These are phyloP conservation scores for Tragelaphus buxtoni DNA, from an alignment of 2,113 vertebrate species.

Conservation along the genomic window DNA sequence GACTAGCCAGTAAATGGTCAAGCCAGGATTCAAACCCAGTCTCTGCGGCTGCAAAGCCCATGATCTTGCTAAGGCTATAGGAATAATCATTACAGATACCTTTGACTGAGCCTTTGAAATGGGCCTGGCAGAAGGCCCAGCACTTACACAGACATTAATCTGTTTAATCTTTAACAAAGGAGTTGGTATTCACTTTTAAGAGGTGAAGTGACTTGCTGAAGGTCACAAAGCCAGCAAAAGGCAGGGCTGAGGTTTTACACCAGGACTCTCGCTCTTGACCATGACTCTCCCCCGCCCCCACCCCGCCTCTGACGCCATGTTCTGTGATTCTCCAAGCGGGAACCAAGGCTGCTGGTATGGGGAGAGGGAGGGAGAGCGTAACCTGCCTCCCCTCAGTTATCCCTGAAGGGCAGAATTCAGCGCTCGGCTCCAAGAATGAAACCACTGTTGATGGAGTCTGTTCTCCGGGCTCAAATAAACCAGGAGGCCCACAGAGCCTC, in stretches of 20 bases:
- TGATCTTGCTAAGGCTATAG: neutral
- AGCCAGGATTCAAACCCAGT: neutral
- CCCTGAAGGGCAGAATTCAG: slow-evolving; percentile 30
- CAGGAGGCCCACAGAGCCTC: neutral
- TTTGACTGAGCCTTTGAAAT: neutral
- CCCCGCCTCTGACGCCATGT: neutral
- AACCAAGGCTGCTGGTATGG: neutral
- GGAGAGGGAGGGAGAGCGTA: neutral
- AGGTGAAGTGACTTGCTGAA: neutral
- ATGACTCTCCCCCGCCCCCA: neutral
- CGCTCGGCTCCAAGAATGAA: neutral
- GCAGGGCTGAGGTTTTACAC: neutral
- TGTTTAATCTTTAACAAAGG: neutral
- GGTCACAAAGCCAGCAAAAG: neutral
- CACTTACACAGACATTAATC: neutral
- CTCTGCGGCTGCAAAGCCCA: neutral
- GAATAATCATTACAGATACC: neutral
- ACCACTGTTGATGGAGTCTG: neutral
- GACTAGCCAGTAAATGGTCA: neutral
- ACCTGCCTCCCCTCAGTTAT: neutral
- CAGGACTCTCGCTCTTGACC: neutral
- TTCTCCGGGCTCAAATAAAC: neutral
- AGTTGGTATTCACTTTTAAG: neutral
- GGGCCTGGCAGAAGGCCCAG: neutral
- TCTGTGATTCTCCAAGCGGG: neutral